These are phyloP conservation scores for Hartigia nigra DNA, from an alignment of 2,888 invertebrate species.

Conservation along the genomic window DNA sequence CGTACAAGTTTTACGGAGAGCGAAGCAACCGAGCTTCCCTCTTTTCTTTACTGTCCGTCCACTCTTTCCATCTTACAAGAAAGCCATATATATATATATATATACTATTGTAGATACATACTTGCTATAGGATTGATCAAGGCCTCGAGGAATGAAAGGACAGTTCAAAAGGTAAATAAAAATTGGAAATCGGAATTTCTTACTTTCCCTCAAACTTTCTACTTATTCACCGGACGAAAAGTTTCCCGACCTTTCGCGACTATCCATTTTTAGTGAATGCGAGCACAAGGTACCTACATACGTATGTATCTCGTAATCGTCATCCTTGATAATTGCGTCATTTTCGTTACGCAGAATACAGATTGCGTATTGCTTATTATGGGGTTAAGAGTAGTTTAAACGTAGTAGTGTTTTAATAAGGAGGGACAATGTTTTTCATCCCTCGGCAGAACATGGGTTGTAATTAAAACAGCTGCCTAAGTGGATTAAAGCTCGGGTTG, in stretches of 20 bases:
- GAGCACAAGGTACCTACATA: too few species aligned
- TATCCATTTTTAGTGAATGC: too few species aligned
- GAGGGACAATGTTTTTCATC: background rate
- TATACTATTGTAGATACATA: too few species aligned
- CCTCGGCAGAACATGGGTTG: constrained; percentile 6
- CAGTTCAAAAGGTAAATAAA: constrained; percentile 54
- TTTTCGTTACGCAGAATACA: too few species aligned
- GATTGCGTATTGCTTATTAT: background rate
- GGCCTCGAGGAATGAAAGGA: constrained; percentile 10
- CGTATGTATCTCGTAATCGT: too few species aligned
- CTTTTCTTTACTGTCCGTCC: background rate
- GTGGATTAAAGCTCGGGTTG: constrained; percentile 17
- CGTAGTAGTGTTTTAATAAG: background rate
- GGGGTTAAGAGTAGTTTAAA: background rate
- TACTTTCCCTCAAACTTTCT: constrained; percentile 24
- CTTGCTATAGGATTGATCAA: background rate
- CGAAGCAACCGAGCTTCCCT: background rate
- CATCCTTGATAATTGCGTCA: too few species aligned
- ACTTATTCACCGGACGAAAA: constrained; percentile 5
- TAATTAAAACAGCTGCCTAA: constrained; percentile 16
- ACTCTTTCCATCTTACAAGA: background rate
- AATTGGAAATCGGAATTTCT: constrained; percentile 54
- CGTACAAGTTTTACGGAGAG: constrained; percentile 46
- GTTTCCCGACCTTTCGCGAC: background rate
- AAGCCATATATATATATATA: background rate